A percentile compares a stretch with the other conserved stretches of the same genome.
These are phyloP conservation scores for Diaphora mendica DNA, from an alignment of 2,888 invertebrate species.

Conservation along the genomic window DNA sequence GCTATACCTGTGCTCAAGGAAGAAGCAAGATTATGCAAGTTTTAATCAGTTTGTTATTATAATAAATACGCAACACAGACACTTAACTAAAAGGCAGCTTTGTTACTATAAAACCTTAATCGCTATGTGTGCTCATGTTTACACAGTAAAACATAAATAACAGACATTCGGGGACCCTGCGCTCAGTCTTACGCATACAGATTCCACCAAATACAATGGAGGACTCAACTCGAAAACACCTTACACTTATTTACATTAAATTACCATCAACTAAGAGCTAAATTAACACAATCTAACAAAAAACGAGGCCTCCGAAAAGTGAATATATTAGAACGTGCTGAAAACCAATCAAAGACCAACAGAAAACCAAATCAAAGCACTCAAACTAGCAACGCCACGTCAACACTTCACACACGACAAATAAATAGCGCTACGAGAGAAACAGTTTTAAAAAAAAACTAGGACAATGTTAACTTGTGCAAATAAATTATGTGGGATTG, in stretches of 20 bases:
- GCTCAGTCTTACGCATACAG: constrained; percentile 63
- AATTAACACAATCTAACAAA: constrained; percentile 45
- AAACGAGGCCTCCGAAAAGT: constrained; percentile 37
- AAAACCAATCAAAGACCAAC: constrained; percentile 28
- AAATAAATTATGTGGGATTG: constrained; percentile 42
- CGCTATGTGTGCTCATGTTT: constrained; percentile 55
- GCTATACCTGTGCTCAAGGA: constrained; percentile 17
- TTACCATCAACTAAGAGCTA: constrained; percentile 37
- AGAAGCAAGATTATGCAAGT: constrained; percentile 33
- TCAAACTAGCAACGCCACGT: constrained; percentile 28
- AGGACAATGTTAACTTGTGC: constrained; percentile 48
- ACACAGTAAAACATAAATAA: constrained; percentile 54
- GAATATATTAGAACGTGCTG: constrained; percentile 32
- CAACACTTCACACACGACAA: constrained; percentile 39
- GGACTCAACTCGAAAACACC: constrained; percentile 41
- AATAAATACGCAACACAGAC: constrained; percentile 68
- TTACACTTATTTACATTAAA: constrained; percentile 38
- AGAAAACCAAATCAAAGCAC: constrained; percentile 31
- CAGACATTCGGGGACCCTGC: constrained; percentile 60
- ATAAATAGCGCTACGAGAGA: constrained; percentile 49
- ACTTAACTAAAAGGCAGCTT: constrained; percentile 67
- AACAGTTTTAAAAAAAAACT: constrained; percentile 39
- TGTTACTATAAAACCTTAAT: constrained; percentile 63
- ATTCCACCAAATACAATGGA: constrained; percentile 36
- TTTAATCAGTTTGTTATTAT: constrained; percentile 44